Evolutionary conservation across 2,797 vertebrate species (phyloP).

Genomic region (Galago senegalensis): DNA sequence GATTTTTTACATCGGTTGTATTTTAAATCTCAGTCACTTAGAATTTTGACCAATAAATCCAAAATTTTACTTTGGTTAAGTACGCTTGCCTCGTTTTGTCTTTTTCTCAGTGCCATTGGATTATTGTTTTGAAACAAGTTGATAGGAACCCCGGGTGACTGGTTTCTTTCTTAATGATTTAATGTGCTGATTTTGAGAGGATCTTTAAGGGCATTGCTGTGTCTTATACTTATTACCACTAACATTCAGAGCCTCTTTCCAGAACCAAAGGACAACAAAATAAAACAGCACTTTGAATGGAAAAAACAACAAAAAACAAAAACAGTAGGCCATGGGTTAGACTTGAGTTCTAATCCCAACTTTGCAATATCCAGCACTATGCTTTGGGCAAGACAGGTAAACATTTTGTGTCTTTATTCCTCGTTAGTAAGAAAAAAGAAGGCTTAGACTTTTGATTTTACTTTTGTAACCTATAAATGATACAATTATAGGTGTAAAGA

Average conservation of each 20-base stretch:
- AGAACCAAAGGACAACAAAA: neutral
- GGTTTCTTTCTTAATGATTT: conserved; percentile 2
- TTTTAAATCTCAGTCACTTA: conserved; percentile 72
- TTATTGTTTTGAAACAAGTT: conserved; percentile 29
- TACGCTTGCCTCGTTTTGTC: conserved; percentile 37
- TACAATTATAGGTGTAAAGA: neutral
- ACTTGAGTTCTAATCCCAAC: neutral
- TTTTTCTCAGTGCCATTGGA: conserved; percentile 47
- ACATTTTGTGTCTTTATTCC: neutral
- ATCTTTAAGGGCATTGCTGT: conserved; percentile 40
- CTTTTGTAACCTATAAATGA: neutral
- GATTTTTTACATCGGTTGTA: conserved; percentile 73
- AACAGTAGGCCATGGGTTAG: neutral
- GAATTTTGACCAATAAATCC: conserved; percentile 74
- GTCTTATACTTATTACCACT: neutral
- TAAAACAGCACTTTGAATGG: neutral
- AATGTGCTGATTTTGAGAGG: neutral
- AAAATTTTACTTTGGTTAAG: conserved; percentile 68
- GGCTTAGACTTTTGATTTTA: neutral
- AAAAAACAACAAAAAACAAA: neutral
- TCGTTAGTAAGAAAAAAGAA: neutral
- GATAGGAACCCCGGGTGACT: neutral
- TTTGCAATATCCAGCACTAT: neutral
- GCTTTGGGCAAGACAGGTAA: neutral
- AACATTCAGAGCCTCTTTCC: neutral